Conservation (phyloP, 2,888 invertebrate genomes). For the Lasioglossum marginatum region DNA sequence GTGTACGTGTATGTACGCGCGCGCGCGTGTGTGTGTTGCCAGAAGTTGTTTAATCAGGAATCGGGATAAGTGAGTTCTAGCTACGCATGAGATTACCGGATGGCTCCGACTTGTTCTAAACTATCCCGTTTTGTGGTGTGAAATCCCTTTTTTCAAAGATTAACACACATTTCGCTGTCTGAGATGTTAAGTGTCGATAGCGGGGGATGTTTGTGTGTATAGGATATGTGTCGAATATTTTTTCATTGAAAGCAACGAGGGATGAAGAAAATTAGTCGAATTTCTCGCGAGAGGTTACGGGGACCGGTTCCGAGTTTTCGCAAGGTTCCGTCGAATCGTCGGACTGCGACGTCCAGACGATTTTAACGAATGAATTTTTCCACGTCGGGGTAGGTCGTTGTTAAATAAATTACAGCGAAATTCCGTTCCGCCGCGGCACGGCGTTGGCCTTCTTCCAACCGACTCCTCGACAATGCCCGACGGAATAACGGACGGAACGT, state of each 20-base stretch:
- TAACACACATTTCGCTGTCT: background rate
- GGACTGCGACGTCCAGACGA: constrained; percentile 35
- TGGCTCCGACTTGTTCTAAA: background rate
- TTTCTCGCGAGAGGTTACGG: background rate
- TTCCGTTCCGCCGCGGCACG: constrained; percentile 28
- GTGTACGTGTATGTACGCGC: background rate
- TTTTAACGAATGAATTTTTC: constrained; percentile 59
- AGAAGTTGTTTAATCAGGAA: constrained; percentile 45
- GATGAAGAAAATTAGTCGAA: background rate
- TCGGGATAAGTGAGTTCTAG: constrained; percentile 4
- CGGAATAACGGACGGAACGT: constrained; percentile 51
- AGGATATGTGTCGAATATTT: no score
- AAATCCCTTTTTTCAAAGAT: background rate
- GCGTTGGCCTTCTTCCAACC: constrained; percentile 46
- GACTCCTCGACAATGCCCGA: constrained; percentile 36
- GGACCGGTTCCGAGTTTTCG: background rate
- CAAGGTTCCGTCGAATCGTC: background rate
- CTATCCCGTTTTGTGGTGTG: background rate
- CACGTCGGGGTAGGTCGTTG: constrained; percentile 39
- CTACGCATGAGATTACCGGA: background rate
- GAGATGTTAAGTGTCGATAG: background rate
- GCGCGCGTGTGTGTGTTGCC: constrained; percentile 2
- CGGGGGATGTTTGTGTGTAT: no score
- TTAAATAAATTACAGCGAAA: constrained; percentile 59
- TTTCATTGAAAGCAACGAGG: background rate